Conservation (phyloP, 2,888 invertebrate species). For the Torymus auratus region DNA sequence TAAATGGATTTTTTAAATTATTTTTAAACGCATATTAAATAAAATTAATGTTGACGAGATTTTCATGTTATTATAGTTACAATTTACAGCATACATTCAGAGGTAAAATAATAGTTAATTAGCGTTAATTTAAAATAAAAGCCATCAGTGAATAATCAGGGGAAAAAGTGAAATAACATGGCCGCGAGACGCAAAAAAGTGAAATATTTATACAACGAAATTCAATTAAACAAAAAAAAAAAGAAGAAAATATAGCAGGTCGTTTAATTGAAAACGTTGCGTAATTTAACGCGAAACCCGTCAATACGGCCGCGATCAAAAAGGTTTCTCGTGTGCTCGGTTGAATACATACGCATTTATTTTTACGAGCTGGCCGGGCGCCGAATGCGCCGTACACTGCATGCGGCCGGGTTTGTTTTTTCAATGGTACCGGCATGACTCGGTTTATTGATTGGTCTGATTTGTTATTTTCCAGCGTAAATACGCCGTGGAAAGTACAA, state of each 20-base stretch:
- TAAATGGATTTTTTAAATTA: too few species aligned
- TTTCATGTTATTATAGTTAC: too few species aligned
- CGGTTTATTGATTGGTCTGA: conserved; percentile 37
- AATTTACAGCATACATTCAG: too few species aligned
- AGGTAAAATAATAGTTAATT: too few species aligned
- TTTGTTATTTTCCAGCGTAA: conserved; percentile 45
- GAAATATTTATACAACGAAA: conserved; percentile 23
- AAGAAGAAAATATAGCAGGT: neutral
- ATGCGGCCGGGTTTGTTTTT: conserved; percentile 34
- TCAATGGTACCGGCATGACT: conserved; percentile 11
- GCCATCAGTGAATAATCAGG: neutral
- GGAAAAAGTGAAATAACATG: neutral
- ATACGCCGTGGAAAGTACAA: conserved; percentile 22
- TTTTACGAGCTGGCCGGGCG: conserved; percentile 18
- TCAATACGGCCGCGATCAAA: conserved; percentile 25
- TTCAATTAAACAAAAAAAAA: conserved; percentile 20
- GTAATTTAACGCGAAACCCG: conserved; percentile 37
- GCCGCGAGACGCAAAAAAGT: neutral
- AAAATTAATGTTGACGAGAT: neutral
- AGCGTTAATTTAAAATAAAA: neutral
- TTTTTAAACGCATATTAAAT: neutral
- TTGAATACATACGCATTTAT: neutral
- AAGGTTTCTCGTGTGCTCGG: conserved; percentile 13
- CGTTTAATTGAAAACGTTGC: conserved; percentile 46
- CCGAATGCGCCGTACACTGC: neutral